Evolutionary conservation across 2,888 invertebrate species (phyloP).

Genomic region (Syrphus vitripennis): DNA sequence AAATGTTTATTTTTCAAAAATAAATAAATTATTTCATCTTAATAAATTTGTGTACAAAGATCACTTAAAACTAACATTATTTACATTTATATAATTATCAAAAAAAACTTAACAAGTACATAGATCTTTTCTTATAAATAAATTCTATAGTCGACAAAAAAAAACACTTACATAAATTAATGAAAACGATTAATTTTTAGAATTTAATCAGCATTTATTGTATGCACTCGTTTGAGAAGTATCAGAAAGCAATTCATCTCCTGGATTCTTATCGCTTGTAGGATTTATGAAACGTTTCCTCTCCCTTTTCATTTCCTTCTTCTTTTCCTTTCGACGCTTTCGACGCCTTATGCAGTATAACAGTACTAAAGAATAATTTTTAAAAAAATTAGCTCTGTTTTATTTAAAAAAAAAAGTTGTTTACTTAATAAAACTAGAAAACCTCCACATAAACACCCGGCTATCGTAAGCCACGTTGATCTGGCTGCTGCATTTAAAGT

Average conservation of each 20-base stretch:
- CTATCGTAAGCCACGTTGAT: constrained; percentile 76
- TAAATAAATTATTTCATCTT: constrained; percentile 40
- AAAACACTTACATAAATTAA: neutral
- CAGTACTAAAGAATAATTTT: constrained; percentile 72
- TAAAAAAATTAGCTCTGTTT: neutral
- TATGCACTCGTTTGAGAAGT: constrained; percentile 41
- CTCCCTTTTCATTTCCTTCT: constrained; percentile 30
- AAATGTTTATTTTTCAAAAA: neutral
- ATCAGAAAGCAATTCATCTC: constrained; percentile 60
- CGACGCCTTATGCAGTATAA: constrained; percentile 75
- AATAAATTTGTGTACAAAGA: constrained; percentile 14
- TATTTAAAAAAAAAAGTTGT: constrained; percentile 27
- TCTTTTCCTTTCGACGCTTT: constrained; percentile 74
- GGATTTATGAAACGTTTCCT: constrained; percentile 61
- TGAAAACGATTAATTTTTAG: neutral
- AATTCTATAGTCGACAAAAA: neutral
- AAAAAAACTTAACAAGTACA: constrained; percentile 29
- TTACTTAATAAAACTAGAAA: constrained; percentile 75
- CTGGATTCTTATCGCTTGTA: constrained; percentile 44
- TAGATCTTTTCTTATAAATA: neutral
- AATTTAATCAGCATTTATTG: neutral
- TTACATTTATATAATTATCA: neutral
- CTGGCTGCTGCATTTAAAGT: constrained; percentile 74
- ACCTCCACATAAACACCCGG: constrained; percentile 75
- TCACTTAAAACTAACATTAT: neutral